A percentile compares a stretch with the other conserved stretches of the same genome.
Conservation (phyloP, 2,888 invertebrate genomes). For the Cheiracanthium punctorium region DNA sequence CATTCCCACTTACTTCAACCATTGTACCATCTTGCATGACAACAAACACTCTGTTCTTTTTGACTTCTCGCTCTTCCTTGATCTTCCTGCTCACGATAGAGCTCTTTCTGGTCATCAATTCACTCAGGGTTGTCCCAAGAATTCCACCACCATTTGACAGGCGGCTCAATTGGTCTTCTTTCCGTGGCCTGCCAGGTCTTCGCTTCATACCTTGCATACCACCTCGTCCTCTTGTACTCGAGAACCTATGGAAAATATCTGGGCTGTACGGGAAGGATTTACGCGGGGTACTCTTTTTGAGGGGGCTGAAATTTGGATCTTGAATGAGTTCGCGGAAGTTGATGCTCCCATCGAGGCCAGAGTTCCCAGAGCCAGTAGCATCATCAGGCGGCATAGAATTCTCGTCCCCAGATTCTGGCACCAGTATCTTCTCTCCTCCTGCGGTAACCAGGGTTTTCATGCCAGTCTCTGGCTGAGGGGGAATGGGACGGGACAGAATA, state of each 20-base stretch:
- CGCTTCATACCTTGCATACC: conserved; percentile 39
- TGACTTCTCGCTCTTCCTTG: conserved; percentile 59
- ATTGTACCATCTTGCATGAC: conserved; percentile 71
- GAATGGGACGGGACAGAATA: conserved; percentile 45
- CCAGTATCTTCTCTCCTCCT: conserved; percentile 47
- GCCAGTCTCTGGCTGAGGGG: conserved; percentile 26
- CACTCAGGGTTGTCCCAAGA: conserved; percentile 49
- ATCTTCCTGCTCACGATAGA: conserved; percentile 64
- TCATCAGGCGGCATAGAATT: conserved; percentile 47
- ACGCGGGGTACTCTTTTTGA: conserved; percentile 23
- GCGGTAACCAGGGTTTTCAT: conserved; percentile 52
- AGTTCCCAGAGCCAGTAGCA: conserved; percentile 10
- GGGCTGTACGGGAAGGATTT: conserved; percentile 38
- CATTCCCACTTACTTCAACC: conserved; percentile 70
- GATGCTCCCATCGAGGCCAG: conserved; percentile 39
- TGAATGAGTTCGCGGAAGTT: conserved; percentile 54
- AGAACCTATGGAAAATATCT: conserved; percentile 40
- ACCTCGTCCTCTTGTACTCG: conserved; percentile 42
- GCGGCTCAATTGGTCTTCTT: conserved; percentile 59
- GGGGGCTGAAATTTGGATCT: conserved; percentile 59
- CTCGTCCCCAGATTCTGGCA: conserved; percentile 51
- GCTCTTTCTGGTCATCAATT: conserved; percentile 61
- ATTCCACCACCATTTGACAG: conserved; percentile 62
- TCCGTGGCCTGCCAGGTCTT: conserved; percentile 58
- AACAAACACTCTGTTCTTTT: conserved; percentile 70